phyloP scores from a whole-genome alignment of 2,113 vertebrate species.

The Chionomys nivalis region DNA sequence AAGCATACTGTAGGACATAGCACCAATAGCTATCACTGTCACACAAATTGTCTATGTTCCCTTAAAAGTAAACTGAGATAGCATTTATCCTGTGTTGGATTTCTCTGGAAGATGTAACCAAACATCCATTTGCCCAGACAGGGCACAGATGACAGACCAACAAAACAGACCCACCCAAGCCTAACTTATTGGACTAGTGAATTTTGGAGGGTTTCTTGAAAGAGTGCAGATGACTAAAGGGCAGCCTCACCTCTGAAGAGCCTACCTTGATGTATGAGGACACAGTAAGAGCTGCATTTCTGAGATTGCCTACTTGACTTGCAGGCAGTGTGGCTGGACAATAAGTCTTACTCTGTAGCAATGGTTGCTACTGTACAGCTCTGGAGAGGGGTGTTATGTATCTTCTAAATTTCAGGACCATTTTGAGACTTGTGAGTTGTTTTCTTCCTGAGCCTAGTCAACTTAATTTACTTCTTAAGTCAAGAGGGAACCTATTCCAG shows the following conservation, averaged over 20 bases:
- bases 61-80: not conserved
- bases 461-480: not conserved
- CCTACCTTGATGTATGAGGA: not conserved
- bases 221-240: not conserved
- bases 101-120: not conserved
- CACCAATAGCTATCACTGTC: not conserved
- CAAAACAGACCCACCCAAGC: no score
- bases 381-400: not conserved
- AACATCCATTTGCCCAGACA: not conserved
- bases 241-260: not conserved
- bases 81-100: not conserved
- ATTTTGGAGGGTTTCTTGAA: not conserved
- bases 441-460: not conserved
- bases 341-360: not conserved
- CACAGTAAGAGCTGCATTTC: not conserved
- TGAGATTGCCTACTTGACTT: no score
- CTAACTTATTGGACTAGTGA: no score
- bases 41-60: not conserved
- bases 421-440: not conserved
- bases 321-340: not conserved
- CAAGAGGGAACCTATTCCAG: not conserved
- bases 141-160: not conserved
- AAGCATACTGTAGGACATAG: not conserved
- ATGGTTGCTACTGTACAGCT: not conserved
- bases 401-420: not conserved